phyloP scores from a whole-genome alignment of 2,113 vertebrate species.

The Psophia crepitans region DNA sequence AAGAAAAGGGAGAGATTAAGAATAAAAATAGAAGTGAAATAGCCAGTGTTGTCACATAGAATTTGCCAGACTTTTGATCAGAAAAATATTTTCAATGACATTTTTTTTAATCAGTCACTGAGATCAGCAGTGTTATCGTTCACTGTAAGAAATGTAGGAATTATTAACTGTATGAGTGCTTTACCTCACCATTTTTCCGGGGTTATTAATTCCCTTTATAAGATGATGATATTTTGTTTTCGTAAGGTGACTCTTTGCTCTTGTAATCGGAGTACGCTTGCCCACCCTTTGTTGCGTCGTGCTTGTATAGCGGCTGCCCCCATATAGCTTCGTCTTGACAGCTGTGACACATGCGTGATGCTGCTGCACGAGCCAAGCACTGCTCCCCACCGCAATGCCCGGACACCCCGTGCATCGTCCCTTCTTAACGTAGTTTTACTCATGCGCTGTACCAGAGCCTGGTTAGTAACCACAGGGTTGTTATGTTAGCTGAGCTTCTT shows the following conservation, averaged over 20 bases:
- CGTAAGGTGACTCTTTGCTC: not conserved
- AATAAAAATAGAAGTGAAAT: constrained; percentile 2
- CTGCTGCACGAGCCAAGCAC: not conserved
- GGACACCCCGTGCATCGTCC: not conserved
- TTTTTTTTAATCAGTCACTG: not conserved
- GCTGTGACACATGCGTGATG: fast-evolving
- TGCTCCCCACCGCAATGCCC: not conserved
- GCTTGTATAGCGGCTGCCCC: not conserved
- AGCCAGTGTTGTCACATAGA: constrained; percentile 23
- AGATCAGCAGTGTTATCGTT: not conserved
- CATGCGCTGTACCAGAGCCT: not conserved
- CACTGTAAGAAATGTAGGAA: not conserved
- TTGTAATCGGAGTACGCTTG: not conserved
- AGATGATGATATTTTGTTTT: not conserved
- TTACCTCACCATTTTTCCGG: not conserved
- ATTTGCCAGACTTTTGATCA: constrained; percentile 53
- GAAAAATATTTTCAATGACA: not conserved
- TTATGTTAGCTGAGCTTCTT: not conserved
- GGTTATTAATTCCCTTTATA: not conserved
- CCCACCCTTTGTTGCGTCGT: not conserved
- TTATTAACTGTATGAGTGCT: not conserved
- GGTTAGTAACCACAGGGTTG: not conserved
- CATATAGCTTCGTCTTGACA: not conserved
- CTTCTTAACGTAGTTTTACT: not conserved
- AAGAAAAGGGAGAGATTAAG: not conserved